Evolutionary conservation across 35 echinoderm and acorn worm species (phyloP).

Genomic region (Lytechinus pictus): DNA sequence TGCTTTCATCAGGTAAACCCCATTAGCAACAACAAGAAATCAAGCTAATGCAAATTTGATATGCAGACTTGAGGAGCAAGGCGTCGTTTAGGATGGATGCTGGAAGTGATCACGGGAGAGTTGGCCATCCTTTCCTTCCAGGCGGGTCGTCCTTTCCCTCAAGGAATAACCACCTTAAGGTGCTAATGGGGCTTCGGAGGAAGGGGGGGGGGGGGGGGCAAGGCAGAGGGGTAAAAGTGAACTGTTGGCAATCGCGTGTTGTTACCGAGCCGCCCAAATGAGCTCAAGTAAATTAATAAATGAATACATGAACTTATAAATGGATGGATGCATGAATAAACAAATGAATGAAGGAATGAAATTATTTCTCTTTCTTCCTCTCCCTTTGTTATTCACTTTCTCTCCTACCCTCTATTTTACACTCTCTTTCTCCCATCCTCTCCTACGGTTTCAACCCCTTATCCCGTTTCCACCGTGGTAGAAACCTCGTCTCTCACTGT

Average conservation of each 20-base stretch:
- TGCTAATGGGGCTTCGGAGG: no score
- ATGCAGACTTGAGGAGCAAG: neutral
- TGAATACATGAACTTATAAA: no score
- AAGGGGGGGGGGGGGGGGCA: no score
- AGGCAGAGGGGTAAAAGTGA: neutral
- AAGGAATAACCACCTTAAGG: neutral
- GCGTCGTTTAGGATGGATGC: neutral
- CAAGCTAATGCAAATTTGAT: neutral
- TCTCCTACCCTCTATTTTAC: neutral
- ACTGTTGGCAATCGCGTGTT: neutral
- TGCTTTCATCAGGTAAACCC: conserved; percentile 2
- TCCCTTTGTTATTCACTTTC: neutral
- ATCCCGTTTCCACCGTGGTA: neutral
- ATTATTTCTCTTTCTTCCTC: neutral
- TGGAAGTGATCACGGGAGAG: neutral
- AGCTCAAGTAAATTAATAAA: no score
- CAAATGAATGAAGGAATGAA: no score
- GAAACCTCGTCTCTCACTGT: neutral
- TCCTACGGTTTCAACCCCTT: neutral
- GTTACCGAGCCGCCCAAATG: neutral
- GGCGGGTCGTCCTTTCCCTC: neutral
- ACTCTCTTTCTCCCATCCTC: neutral
- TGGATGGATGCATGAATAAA: no score
- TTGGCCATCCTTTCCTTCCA: neutral
- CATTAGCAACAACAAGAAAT: neutral